phyloP scores from a whole-genome alignment of 2,113 vertebrate species.

The Calypte anna region DNA sequence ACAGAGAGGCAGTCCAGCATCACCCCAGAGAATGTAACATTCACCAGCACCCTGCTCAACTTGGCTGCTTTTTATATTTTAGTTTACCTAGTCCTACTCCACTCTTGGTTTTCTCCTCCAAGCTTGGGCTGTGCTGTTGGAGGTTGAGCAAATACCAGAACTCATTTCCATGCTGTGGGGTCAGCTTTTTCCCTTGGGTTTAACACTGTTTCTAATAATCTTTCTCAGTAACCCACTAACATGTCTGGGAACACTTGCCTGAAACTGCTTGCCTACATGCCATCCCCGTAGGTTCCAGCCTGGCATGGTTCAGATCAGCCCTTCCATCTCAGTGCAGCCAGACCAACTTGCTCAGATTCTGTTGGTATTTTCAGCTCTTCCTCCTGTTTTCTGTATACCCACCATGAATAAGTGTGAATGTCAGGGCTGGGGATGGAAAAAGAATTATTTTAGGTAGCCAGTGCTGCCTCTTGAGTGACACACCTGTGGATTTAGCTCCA shows the following conservation, averaged over 20 bases:
- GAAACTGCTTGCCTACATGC: background rate
- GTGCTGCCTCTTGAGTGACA: background rate
- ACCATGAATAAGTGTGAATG: background rate
- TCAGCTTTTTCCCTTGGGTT: background rate
- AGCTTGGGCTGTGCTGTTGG: background rate
- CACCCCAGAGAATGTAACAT: slow-evolving; percentile 50
- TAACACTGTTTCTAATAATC: background rate
- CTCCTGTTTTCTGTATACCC: background rate
- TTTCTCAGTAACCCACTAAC: slow-evolving; percentile 27
- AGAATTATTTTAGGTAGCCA: background rate
- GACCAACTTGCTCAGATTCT: background rate
- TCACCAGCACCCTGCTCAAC: background rate
- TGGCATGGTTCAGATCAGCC: background rate
- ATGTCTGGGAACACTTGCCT: background rate
- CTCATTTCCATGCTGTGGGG: background rate
- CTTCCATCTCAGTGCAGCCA: background rate
- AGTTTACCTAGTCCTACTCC: background rate
- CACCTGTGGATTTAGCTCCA: background rate
- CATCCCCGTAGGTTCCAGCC: background rate
- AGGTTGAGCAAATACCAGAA: background rate
- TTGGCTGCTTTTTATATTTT: slow-evolving; percentile 62
- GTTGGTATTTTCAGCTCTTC: background rate
- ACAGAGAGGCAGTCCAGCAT: background rate
- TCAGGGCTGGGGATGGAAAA: background rate
- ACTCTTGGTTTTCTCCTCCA: background rate